A percentile compares a stretch with the other conserved stretches of the same genome.
Evolutionary conservation across 2,888 invertebrate genomes (phyloP).

Genomic region (Dermolepida albohirtum): DNA sequence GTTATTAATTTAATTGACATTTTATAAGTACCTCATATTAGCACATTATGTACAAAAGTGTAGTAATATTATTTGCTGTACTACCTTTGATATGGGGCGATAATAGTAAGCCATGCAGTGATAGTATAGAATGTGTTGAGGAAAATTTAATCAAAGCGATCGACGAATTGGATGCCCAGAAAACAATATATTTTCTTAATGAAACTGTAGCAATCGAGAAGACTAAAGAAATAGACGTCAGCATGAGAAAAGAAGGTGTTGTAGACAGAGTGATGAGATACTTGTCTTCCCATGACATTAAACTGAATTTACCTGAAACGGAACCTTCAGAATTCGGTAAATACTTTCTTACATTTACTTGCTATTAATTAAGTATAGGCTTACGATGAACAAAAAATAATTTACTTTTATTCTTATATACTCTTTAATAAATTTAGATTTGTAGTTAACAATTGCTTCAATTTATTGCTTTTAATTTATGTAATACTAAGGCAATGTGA

Average conservation of each 20-base stretch:
- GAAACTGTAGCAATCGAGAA: slow-evolving; percentile 60
- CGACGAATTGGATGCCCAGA: slow-evolving; percentile 64
- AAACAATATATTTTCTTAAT: slow-evolving; percentile 63
- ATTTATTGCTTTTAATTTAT: no score
- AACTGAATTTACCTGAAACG: slow-evolving; percentile 63
- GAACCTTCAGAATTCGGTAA: slow-evolving; percentile 49
- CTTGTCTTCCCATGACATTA: slow-evolving; percentile 66
- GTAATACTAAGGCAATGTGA: no score
- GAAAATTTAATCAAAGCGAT: slow-evolving; percentile 65
- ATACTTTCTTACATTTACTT: background rate
- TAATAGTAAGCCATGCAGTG: slow-evolving; percentile 54
- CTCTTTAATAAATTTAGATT: no score
- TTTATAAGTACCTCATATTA: slow-evolving; percentile 35
- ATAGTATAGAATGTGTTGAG: slow-evolving; percentile 60
- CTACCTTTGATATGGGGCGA: slow-evolving; percentile 4
- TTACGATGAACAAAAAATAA: no score
- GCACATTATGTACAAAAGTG: slow-evolving; percentile 47
- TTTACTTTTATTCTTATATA: no score
- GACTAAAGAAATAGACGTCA: slow-evolving; percentile 60
- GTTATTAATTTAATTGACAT: slow-evolving; percentile 39
- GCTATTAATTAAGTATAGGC: no score
- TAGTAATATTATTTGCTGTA: slow-evolving; percentile 34
- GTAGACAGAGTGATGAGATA: slow-evolving; percentile 67
- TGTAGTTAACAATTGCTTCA: no score
- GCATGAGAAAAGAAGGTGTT: slow-evolving; percentile 60